Percentiles rank a stretch among this genome's conserved stretches.
Evolutionary conservation across 1,140 invertebrate species (phyloP).

Genomic region (Drosophila tropicalis): DNA sequence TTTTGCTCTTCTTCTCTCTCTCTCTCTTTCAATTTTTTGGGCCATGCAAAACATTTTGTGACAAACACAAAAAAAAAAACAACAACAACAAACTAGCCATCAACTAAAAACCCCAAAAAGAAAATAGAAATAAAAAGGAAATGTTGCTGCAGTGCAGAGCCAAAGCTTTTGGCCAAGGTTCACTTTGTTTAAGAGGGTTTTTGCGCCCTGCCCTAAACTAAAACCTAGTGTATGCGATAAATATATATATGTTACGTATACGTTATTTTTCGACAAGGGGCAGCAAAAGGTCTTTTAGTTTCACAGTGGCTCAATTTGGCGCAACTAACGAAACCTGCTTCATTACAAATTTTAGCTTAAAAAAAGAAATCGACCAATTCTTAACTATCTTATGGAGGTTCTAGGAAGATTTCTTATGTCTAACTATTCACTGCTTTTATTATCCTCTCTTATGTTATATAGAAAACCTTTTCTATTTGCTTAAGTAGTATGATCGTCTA

Average conservation of each 20-base stretch:
- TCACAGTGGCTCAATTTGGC: neutral
- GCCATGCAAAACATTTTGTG: slow-evolving; percentile 69
- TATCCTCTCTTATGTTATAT: no score
- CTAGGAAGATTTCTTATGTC: no score
- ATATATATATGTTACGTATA: neutral
- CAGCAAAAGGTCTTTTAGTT: neutral
- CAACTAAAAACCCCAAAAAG: neutral
- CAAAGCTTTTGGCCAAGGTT: slow-evolving; percentile 10
- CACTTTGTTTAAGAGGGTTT: slow-evolving; percentile 4
- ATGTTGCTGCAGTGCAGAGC: slow-evolving; percentile 8
- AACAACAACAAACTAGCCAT: slow-evolving; percentile 15
- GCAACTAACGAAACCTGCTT: no score
- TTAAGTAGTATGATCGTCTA: no score
- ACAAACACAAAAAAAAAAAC: slow-evolving; percentile 36
- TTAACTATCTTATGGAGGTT: no score
- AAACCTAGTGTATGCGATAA: neutral
- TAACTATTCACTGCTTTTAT: no score
- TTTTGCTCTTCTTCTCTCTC: slow-evolving; percentile 21
- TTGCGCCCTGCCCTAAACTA: neutral
- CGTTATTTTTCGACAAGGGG: neutral
- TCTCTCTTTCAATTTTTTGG: slow-evolving; percentile 37
- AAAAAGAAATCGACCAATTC: no score
- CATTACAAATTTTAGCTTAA: no score
- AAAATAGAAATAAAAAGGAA: slow-evolving; percentile 15
- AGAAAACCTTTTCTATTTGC: no score